Conservation (phyloP, 1,140 invertebrate genomes). For the Melipona quadrifasciata region DNA sequence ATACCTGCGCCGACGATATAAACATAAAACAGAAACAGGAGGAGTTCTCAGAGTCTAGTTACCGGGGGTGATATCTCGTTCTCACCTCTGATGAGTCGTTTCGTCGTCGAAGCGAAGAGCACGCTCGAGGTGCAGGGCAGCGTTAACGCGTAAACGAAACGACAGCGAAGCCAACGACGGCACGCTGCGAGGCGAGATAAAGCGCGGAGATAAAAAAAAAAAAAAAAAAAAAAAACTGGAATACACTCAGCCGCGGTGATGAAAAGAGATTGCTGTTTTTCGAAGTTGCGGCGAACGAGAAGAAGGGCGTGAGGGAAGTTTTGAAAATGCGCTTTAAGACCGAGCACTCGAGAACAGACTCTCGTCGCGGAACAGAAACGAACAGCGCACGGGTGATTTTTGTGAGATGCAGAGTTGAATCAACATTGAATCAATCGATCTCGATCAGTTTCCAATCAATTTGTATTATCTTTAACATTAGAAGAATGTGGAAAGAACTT, state of each 20-base stretch:
- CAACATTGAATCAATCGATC: no score
- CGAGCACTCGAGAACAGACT: background rate
- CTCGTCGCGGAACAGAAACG: slow-evolving; percentile 5
- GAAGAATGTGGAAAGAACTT: no score
- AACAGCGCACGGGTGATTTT: background rate
- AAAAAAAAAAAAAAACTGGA: background rate
- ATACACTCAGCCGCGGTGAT: background rate
- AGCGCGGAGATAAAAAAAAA: background rate
- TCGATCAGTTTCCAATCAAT: no score
- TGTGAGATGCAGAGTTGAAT: no score
- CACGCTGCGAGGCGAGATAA: no score
- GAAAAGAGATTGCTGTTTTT: slow-evolving; percentile 21
- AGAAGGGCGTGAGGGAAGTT: background rate
- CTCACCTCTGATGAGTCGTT: background rate
- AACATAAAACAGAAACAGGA: background rate
- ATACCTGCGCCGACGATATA: slow-evolving; percentile 2
- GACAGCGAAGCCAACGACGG: background rate
- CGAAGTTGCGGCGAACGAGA: background rate
- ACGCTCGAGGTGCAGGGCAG: background rate
- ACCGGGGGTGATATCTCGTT: background rate
- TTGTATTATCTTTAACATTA: no score
- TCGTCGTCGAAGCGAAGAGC: background rate
- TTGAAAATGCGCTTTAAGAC: background rate
- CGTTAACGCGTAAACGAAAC: background rate
- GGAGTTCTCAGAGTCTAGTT: slow-evolving; percentile 10